Evolutionary conservation across 2,888 invertebrate genomes (phyloP), one percentile per base, ranked within the genome.

Genomic region (Allygus modestus): DNA sequence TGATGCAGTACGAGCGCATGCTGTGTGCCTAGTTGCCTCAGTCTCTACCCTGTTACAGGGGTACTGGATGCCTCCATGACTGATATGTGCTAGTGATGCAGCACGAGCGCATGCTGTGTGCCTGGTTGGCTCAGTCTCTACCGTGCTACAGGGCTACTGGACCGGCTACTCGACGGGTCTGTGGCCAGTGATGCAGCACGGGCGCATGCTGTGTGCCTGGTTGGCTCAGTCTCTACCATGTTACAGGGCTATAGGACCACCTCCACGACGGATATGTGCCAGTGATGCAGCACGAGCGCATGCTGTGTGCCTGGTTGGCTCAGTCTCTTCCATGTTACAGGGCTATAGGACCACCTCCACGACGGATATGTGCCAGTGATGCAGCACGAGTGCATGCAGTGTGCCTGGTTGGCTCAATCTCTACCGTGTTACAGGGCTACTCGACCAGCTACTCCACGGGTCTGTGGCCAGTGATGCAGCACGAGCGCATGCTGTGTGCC

Each of bases 1-100:
- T 79, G 79, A 17, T 79, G 11, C 17, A 58, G 17, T 58, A 58
- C 17, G 46, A 46, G 46, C 46, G 46, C 46, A 46, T 46, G 46
- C 12, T 46, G 46, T 46, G 46, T 17, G 46, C 46, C 46, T 46
- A 12, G 46, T 46, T 95, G 20, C 92, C 92, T 73, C 37, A 37
- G 4, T 9, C 37, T 37, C 5, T 37, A 37, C 9, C 9, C 4
- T 37, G 37, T 37, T 4, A 5, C 37, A 77, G 75, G 75, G 75
- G 0, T 41, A 77, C 23, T 77, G 75, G 75, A 15, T 0, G 51
- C 26, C 15, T 1, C 46, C 46, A 28, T n/a, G 15, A 46, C 46
- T 0, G 75, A 26, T 1, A 1, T 46, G 9, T 46, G 20, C 79
- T 31, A 9, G 58, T 79, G 79, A 17, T 79, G 11, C 17, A 58